Conservation (phyloP, 2,888 invertebrate species). For the Trachelus stipa region DNA sequence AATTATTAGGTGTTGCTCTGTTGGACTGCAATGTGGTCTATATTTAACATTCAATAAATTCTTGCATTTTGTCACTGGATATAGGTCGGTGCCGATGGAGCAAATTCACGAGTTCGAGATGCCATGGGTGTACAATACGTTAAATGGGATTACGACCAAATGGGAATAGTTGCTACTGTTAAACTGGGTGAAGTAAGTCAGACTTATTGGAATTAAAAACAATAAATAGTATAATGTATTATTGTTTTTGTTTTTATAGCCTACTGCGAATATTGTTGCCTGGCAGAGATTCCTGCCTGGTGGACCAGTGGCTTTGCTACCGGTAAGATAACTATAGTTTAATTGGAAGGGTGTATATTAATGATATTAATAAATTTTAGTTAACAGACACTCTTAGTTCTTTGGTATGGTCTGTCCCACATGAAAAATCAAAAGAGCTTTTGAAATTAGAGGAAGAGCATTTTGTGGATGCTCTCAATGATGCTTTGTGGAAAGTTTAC, state of each 20-base stretch:
- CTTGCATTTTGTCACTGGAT: neutral
- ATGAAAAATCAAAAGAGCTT: slow-evolving; percentile 80
- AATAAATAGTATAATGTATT: neutral
- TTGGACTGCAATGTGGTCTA: neutral
- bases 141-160: slow-evolving; percentile 87
- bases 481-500: slow-evolving; percentile 80
- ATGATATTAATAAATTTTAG: slow-evolving; percentile 53
- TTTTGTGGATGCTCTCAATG: slow-evolving; percentile 90
- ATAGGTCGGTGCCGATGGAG: slow-evolving; percentile 95
- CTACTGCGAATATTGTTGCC: slow-evolving; percentile 84
- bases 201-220: neutral
- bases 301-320: slow-evolving; percentile 93
- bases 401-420: slow-evolving; percentile 93
- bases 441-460: slow-evolving; percentile 77
- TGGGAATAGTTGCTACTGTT: slow-evolving; percentile 93
- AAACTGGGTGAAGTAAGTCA: slow-evolving; percentile 78
- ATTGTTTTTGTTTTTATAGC: slow-evolving; percentile 64
- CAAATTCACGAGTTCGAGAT: slow-evolving; percentile 86
- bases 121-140: slow-evolving; percentile 85
- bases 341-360: neutral
- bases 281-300: slow-evolving; percentile 96
- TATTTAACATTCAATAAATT: neutral
- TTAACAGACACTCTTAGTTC: slow-evolving; percentile 82
- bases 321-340: slow-evolving; percentile 69
- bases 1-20: neutral